Conservation (phyloP, 2,888 invertebrate genomes). For the Scaptomyza tumidula region DNA sequence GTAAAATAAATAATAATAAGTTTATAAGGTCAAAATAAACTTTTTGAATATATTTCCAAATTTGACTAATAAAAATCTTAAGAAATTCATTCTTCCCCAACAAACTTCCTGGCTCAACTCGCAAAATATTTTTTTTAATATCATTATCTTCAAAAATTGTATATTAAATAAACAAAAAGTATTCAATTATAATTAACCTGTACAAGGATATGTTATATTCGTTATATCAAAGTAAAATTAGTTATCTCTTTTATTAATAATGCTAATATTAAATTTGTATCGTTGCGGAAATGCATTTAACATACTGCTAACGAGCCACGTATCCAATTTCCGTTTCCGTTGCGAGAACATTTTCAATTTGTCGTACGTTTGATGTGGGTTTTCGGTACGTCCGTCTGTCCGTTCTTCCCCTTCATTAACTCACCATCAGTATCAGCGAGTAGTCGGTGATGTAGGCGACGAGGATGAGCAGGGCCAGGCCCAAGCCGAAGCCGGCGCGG, state of each 20-base stretch:
- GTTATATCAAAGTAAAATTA: neutral
- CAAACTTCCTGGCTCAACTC: neutral
- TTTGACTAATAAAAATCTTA: too few species aligned
- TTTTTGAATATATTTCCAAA: too few species aligned
- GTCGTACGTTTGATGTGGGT: constrained; percentile 6
- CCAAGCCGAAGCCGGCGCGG: constrained; percentile 92
- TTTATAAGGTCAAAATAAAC: too few species aligned
- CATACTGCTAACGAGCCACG: constrained; percentile 28
- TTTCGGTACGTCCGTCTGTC: neutral
- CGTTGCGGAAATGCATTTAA: constrained; percentile 47
- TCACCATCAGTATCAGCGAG: constrained; percentile 91
- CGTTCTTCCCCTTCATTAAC: constrained; percentile 77
- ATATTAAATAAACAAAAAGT: neutral
- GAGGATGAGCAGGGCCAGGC: constrained; percentile 88
- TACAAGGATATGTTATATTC: neutral
- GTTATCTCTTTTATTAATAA: constrained; percentile 44
- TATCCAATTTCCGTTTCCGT: constrained; percentile 59
- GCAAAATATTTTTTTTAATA: neutral
- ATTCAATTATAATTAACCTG: neutral
- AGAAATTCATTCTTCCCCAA: neutral
- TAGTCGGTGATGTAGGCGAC: constrained; percentile 93
- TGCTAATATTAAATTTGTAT: constrained; percentile 40
- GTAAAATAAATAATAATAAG: too few species aligned
- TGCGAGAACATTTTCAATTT: constrained; percentile 39
- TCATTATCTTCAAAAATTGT: neutral